A percentile compares a stretch with the other conserved stretches of the same genome.
These are phyloP conservation scores for Arctia plantaginis DNA, from an alignment of 2,888 invertebrate species.

Conservation along the genomic window DNA sequence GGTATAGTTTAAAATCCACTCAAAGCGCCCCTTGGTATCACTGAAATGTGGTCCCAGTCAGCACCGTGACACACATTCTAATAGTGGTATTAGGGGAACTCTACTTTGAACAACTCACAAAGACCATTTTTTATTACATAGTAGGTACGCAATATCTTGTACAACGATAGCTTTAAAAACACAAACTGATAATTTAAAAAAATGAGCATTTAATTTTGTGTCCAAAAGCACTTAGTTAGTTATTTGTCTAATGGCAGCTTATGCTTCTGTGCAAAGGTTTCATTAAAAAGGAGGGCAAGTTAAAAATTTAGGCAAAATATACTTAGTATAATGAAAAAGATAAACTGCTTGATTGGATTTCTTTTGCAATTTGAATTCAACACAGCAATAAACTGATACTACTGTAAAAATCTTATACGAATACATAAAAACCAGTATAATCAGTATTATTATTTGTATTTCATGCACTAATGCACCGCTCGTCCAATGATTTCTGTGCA, in stretches of 20 bases:
- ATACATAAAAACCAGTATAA: no score
- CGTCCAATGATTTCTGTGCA: no score
- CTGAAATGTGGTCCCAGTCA: constrained; percentile 69
- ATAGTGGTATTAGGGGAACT: constrained; percentile 72
- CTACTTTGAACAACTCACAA: constrained; percentile 46
- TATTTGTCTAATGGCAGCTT: no score
- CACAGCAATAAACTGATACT: not conserved
- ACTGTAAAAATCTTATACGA: not conserved
- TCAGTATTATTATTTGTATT: no score
- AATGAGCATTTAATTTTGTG: no score
- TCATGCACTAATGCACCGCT: no score
- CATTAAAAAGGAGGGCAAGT: no score
- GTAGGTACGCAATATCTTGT: not conserved
- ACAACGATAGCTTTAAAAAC: no score
- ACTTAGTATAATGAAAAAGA: not conserved
- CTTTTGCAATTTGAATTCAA: not conserved
- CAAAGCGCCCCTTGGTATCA: constrained; percentile 58
- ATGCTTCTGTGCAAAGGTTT: no score
- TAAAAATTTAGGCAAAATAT: no score
- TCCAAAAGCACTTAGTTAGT: no score
- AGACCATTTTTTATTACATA: constrained; percentile 22
- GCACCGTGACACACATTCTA: constrained; percentile 82
- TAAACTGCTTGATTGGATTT: not conserved
- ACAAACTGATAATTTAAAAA: no score
- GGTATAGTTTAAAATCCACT: constrained; percentile 66